Evolutionary conservation across 2,113 vertebrate genomes (phyloP), one percentile per base, ranked within the genome.

Genomic region (Glareola pratincola): DNA sequence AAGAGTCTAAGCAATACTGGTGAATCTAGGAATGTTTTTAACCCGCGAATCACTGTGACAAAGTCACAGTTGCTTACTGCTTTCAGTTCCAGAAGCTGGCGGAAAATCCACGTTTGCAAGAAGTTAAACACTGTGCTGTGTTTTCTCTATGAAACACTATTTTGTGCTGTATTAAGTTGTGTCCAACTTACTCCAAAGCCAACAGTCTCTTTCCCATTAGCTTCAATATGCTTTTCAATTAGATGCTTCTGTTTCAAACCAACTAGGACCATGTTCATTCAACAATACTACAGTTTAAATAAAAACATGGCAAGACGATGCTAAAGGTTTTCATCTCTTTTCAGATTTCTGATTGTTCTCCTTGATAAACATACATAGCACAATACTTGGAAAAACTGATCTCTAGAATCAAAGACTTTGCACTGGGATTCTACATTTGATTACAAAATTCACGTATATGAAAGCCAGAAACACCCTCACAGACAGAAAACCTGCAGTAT

Each of bases 181-280:
- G 67, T 80, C 85, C 82, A 92, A 27, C 86, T 93, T 88, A 85
- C 32, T 74, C 85, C 63, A 94, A 97, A 92, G 71, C 74, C 63
- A 93, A 95, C 24, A 84, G 72, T 50, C 22, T 96, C 72, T 77
- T 93, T 93, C 71, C 50, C 67, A 88, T 92, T 79, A 95, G 63
- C 29, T 94, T 93, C 77, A 74, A 16, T 39, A 41, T 21, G 37
- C 79, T 92, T 96, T 92, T 57, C 81, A 79, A 50, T 59, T 21
- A 82, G 41, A 93, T 48, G 14, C 54, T 93, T 95, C 67, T 95
- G 64, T 41, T 77, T 37, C 34, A 90, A 90, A 57, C 36, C 41
- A 93, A 32, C 32, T n/a, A 94, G 41, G 59, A 62, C 34, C 45
- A 51, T 68, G 41, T 73, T 96, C 32, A 93, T 85, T 96, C 59